Evolutionary conservation across 2,888 invertebrate species (phyloP).

Genomic region (Thelaira solivaga): DNA sequence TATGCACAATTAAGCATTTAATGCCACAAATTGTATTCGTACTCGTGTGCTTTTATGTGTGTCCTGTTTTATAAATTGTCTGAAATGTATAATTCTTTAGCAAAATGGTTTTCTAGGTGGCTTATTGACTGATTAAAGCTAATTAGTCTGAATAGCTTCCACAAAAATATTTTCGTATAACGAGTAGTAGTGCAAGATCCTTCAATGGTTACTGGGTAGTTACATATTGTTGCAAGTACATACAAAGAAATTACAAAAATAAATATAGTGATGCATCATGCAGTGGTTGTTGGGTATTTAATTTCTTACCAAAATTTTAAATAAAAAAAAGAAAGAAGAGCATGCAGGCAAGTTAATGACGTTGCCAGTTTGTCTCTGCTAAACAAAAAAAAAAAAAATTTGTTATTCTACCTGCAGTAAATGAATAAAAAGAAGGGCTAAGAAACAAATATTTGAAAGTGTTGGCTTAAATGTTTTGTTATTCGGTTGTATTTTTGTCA

Average conservation of each 20-base stretch:
- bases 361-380: constrained; percentile 71
- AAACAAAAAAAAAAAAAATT: constrained; percentile 39
- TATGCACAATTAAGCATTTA: constrained; percentile 44
- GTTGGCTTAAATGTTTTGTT: not conserved
- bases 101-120: constrained; percentile 14
- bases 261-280: not conserved
- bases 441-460: constrained; percentile 53
- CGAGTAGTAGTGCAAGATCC: not conserved
- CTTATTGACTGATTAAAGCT: constrained; percentile 35
- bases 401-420: constrained; percentile 56
- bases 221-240: not conserved
- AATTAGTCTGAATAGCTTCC: constrained; percentile 23
- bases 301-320: constrained; percentile 20
- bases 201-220: constrained; percentile 15
- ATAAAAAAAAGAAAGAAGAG: not conserved
- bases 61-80: not conserved
- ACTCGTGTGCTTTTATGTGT: too few species aligned
- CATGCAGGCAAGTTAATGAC: constrained; percentile 64
- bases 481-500: not conserved
- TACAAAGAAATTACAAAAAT: too few species aligned
- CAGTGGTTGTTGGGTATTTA: constrained; percentile 3
- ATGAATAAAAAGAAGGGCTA: not conserved
- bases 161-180: not conserved
- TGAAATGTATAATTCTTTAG: not conserved
- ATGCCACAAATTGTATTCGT: constrained; percentile 23